Conservation (phyloP, 1,140 invertebrate species). For the Cydia fagiglandana region DNA sequence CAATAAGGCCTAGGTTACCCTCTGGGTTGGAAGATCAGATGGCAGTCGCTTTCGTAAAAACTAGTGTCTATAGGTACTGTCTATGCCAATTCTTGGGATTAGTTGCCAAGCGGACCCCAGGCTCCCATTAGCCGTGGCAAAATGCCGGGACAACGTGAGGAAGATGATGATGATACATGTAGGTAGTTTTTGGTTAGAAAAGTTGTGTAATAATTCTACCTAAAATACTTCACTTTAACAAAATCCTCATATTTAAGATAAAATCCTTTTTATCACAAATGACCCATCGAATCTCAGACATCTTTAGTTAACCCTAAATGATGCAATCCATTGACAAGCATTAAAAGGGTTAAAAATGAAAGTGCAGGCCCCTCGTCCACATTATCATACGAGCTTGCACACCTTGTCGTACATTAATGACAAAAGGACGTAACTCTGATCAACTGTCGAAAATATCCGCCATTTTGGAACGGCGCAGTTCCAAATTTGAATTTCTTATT, state of each 20-base stretch:
- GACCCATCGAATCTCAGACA: not conserved
- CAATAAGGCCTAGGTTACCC: too few species aligned
- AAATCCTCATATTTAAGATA: not conserved
- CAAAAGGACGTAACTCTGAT: not conserved
- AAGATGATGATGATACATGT: too few species aligned
- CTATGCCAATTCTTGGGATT: too few species aligned
- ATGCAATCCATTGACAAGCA: constrained; percentile 4
- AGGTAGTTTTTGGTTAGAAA: not conserved
- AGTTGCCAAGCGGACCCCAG: too few species aligned
- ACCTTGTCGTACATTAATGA: not conserved
- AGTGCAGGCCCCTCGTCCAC: not conserved
- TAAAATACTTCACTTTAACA: not conserved
- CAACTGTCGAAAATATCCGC: not conserved
- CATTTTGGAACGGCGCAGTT: not conserved
- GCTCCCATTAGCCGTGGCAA: too few species aligned
- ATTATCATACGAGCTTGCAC: constrained; percentile 7
- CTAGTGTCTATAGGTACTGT: too few species aligned
- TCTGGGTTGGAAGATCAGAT: too few species aligned
- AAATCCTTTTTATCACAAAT: not conserved
- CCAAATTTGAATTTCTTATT: constrained; percentile 9
- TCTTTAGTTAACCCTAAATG: constrained; percentile 6
- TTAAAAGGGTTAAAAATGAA: constrained; percentile 22
- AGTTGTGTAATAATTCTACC: not conserved
- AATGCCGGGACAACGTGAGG: too few species aligned
- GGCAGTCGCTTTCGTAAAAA: too few species aligned